Percentiles rank a stretch among this genome's conserved stretches.
Conservation (phyloP, 1,140 invertebrate species). For the Camponotus floridanus region DNA sequence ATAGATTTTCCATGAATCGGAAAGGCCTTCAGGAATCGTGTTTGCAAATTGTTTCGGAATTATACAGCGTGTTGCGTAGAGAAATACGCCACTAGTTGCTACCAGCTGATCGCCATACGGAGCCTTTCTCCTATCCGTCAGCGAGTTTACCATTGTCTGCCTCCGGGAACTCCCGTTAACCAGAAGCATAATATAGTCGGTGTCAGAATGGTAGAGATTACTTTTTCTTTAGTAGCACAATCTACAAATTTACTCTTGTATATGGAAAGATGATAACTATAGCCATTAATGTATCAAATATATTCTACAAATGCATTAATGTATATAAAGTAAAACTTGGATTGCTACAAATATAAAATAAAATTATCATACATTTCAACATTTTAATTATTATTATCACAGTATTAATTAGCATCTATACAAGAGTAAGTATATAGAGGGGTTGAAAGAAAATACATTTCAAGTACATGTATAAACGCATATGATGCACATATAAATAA, state of each 20-base stretch:
- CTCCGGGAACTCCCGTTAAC: conserved; percentile 47
- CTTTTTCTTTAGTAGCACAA: neutral
- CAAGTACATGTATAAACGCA: neutral
- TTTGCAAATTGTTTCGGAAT: neutral
- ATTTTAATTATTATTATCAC: neutral
- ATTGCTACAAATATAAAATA: no score
- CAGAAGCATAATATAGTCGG: conserved; percentile 38
- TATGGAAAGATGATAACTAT: neutral
- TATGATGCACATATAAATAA: no score
- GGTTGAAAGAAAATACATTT: neutral
- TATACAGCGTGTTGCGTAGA: neutral
- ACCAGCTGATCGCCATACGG: conserved; percentile 41
- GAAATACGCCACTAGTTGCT: conserved; percentile 34
- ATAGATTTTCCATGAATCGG: no score
- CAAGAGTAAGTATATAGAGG: neutral
- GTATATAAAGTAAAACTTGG: neutral
- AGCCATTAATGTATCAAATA: neutral
- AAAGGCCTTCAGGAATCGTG: neutral
- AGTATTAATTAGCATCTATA: neutral
- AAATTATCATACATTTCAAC: neutral
- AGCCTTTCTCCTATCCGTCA: conserved; percentile 55
- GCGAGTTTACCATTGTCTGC: conserved; percentile 22
- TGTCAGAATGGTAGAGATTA: conserved; percentile 21
- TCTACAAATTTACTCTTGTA: neutral
- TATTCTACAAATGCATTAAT: neutral